Conservation (phyloP, 2,113 vertebrate species). For the Pseudolaguvia tuberculata region DNA sequence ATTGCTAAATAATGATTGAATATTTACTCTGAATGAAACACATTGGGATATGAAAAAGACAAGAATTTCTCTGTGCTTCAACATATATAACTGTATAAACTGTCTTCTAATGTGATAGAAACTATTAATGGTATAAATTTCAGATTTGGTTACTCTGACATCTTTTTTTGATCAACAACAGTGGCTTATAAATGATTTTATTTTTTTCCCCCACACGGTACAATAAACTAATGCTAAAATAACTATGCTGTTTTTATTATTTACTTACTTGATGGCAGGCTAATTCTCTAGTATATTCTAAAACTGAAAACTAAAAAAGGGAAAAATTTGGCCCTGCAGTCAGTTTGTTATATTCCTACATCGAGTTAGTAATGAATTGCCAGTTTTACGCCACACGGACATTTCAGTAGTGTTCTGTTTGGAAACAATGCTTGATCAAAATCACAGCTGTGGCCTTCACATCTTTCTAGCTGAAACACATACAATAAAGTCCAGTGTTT, state of each 20-base stretch:
- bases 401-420: slow-evolving; percentile 32
- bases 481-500: slow-evolving; percentile 51
- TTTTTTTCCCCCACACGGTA: neutral
- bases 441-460: slow-evolving; percentile 38
- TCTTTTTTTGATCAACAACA: too few species aligned
- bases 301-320: neutral
- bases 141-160: too few species aligned
- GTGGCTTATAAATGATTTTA: neutral
- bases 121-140: too few species aligned
- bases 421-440: slow-evolving; percentile 23
- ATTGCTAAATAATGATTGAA: too few species aligned
- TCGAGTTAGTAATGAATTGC: slow-evolving; percentile 12
- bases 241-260: neutral
- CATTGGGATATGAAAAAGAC: too few species aligned
- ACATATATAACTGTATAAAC: too few species aligned
- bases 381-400: slow-evolving; percentile 18
- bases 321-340: slow-evolving; percentile 29
- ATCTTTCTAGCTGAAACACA: slow-evolving; percentile 49
- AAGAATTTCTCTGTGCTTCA: too few species aligned
- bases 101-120: too few species aligned
- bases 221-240: neutral
- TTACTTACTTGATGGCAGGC: neutral
- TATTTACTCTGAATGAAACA: too few species aligned
- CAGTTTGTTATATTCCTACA: slow-evolving; percentile 39
- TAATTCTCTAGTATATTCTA: neutral